Evolutionary conservation across 2,113 vertebrate species (phyloP).

Genomic region (Mungos mungo): DNA sequence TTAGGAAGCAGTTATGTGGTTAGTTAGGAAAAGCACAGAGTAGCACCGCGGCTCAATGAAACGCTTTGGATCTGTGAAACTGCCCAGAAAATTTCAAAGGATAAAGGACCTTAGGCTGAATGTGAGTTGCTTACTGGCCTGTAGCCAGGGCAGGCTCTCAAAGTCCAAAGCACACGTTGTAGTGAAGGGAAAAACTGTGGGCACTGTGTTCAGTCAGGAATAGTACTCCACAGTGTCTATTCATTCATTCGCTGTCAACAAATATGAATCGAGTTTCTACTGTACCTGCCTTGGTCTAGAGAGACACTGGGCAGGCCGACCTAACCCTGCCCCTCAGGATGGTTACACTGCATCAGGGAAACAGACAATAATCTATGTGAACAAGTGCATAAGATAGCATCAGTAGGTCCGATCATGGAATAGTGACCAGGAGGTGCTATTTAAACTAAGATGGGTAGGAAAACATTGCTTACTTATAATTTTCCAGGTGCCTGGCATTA

Average conservation of each 20-base stretch:
- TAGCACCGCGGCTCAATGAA: background rate
- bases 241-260: background rate
- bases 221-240: no score
- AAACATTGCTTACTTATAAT: background rate
- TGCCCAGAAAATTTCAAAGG: constrained; percentile 52
- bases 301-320: background rate
- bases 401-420: background rate
- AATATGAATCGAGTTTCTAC: background rate
- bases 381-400: background rate
- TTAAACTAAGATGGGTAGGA: background rate
- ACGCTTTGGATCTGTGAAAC: constrained; percentile 9
- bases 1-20: background rate
- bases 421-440: background rate
- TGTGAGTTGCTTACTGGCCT: background rate
- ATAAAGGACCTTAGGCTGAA: constrained; percentile 13
- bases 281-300: background rate
- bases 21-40: background rate
- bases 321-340: background rate
- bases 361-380: background rate
- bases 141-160: background rate
- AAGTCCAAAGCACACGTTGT: background rate
- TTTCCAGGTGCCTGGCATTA: background rate
- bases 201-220: background rate
- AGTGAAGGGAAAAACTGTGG: background rate
- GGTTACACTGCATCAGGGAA: background rate